These are phyloP conservation scores for Sceloporus undulatus DNA, from an alignment of 2,113 vertebrate genomes.

Conservation along the genomic window DNA sequence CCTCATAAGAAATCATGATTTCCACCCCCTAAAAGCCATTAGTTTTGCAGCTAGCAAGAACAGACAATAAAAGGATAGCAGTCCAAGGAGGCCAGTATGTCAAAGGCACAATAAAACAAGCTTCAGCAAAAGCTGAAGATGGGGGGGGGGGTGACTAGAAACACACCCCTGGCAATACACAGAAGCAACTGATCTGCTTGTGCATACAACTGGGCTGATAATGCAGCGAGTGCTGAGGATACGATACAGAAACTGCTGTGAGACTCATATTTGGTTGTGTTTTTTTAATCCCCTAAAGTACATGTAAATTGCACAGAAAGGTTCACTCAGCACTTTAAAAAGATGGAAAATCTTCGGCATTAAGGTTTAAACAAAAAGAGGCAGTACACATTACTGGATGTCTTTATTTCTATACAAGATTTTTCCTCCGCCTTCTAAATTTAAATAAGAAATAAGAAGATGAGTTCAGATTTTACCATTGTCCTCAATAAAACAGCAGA, in stretches of 20 bases:
- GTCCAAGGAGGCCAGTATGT: conserved; percentile 61
- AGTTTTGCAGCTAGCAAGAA: conserved; percentile 70
- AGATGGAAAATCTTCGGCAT: background rate
- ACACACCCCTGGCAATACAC: background rate
- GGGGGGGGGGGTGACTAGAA: conserved; percentile 13
- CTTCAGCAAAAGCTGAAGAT: conserved; percentile 51
- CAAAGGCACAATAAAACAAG: conserved; percentile 61
- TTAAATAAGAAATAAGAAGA: conserved; percentile 16
- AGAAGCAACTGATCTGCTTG: background rate
- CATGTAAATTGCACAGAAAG: conserved; percentile 6
- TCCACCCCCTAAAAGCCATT: conserved; percentile 62
- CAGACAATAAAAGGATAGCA: conserved; percentile 65
- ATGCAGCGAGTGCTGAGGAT: background rate
- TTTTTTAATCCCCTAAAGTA: too few relatives aligned
- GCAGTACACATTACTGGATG: background rate
- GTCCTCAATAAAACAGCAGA: background rate
- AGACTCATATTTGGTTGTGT: background rate
- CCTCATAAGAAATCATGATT: conserved; percentile 70
- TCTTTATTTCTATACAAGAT: background rate
- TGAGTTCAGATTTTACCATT: background rate
- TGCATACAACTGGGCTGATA: background rate
- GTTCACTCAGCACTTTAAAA: background rate
- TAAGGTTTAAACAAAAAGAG: background rate
- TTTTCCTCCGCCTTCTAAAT: background rate
- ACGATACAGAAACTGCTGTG: conserved; percentile 27